Base-by-base conservation (phyloP, 2,113 vertebrate species). In the Chionis minor region DNA sequence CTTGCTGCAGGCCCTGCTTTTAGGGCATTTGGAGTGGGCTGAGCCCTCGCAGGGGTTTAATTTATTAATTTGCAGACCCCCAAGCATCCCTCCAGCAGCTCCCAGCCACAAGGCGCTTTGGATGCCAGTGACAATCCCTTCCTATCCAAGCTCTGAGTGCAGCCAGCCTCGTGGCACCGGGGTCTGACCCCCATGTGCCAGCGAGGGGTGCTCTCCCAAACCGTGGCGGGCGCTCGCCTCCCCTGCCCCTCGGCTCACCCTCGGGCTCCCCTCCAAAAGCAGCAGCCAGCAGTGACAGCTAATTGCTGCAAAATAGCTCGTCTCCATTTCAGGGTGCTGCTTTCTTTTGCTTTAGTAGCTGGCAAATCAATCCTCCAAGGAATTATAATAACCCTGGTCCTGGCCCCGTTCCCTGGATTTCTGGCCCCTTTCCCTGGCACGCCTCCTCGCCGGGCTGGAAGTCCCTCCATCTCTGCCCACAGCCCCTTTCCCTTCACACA, bases 301-400 rank as follows among this genome's bases (percentile, higher is more conserved):
- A 92, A 95, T 83, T 96, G 86, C 93, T 97, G 93, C 14, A 72
- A 94, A 98, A 97, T 77, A 97, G 87, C 97, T 81, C 28, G 30
- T 97, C 97, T 98, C 96, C 89, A 75, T 96, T 96, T 81, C 98
- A 97, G 98, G 97, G 82, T 81, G 94, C 95, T 78, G 95, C 96
- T 97, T 95, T 27, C 90, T 90, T 96, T 85, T 91, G 87, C 96
- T 96, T 96, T 71, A 67, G 96, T n/a, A 96, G 91, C 95, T 97
- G 97, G 97, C 95, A 98, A 92, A 96, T 83, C 94, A 75, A 90
- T 93, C 96, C 97, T 96, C 94, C 77, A 14, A 95, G 96, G 98
- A 96, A 86, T 97, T 94, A 84, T 42, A 98, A 95, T 51, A 96
- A 91, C 96, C 94, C 96, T 88, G 94, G 94, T 84, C 90, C 97